Conservation (phyloP, 2,113 vertebrate species). For the Sarotherodon lohbergeri region DNA sequence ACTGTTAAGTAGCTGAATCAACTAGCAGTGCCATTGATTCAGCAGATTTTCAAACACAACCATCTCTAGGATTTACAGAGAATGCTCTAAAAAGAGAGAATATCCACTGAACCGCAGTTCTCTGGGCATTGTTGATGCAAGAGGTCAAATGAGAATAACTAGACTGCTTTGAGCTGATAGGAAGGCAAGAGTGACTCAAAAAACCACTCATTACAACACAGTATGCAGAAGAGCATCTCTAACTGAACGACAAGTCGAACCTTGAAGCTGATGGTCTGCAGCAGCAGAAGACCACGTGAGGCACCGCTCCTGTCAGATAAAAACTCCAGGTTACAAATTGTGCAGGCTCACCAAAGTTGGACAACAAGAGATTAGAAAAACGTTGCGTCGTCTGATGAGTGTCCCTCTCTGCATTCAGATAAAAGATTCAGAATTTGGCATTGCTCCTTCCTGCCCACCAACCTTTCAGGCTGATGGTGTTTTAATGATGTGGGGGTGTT, state of each 20-base stretch:
- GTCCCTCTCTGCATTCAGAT: not conserved
- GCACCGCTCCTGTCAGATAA: not conserved
- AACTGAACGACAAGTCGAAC: not conserved
- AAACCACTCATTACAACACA: not conserved
- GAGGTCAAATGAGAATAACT: not conserved
- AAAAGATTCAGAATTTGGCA: not conserved
- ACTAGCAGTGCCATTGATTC: accelerated
- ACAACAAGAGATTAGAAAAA: not conserved
- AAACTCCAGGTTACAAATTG: not conserved
- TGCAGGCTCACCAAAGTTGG: not conserved
- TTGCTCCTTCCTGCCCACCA: not conserved
- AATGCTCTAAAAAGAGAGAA: not conserved
- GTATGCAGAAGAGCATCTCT: not conserved
- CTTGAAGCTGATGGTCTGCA: not conserved
- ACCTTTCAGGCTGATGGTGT: not conserved
- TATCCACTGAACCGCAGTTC: not conserved
- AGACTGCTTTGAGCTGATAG: not conserved
- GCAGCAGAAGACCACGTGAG: not conserved
- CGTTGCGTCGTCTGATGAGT: not conserved
- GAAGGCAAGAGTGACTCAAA: not conserved
- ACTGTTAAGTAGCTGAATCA: not conserved
- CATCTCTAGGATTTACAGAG: not conserved
- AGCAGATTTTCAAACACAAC: not conserved
- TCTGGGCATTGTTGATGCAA: not conserved
- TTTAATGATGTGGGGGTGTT: not conserved